phyloP scores from a whole-genome alignment of 2,888 invertebrate genomes.

The Erpobdella octoculata region DNA sequence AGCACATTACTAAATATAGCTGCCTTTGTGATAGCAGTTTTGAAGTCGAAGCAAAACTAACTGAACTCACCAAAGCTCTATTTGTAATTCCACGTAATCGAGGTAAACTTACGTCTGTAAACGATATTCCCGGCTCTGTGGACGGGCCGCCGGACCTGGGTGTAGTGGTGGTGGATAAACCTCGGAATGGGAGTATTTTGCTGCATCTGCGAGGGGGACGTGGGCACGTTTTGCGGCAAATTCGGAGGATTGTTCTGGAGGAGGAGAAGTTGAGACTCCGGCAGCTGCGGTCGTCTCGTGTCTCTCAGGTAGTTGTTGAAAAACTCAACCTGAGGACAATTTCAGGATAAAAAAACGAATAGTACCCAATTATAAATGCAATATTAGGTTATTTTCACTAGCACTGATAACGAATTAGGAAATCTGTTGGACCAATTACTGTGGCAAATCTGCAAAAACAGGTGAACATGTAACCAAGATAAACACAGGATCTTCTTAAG shows the following conservation, averaged over 20 bases:
- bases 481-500: no score
- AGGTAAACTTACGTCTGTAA: background rate
- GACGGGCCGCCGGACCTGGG: background rate
- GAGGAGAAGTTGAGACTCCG: constrained; percentile 58
- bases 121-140: background rate
- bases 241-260: background rate
- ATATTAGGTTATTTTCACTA: background rate
- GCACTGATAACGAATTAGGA: background rate
- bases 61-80: no score
- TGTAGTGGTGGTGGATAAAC: background rate
- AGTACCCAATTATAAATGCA: no score
- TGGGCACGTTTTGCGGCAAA: background rate
- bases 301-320: constrained; percentile 92
- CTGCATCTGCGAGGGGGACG: background rate
- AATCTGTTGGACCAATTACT: background rate
- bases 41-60: no score
- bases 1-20: no score
- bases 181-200: background rate
- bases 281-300: constrained; percentile 83
- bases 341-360: background rate
- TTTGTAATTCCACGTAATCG: no score
- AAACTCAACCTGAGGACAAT: constrained; percentile 71
- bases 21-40: no score
- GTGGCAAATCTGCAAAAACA: background rate
- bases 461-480: no score